These are phyloP conservation scores for Platichthys stellatus DNA, from an alignment of 2,113 vertebrate species.

Conservation along the genomic window DNA sequence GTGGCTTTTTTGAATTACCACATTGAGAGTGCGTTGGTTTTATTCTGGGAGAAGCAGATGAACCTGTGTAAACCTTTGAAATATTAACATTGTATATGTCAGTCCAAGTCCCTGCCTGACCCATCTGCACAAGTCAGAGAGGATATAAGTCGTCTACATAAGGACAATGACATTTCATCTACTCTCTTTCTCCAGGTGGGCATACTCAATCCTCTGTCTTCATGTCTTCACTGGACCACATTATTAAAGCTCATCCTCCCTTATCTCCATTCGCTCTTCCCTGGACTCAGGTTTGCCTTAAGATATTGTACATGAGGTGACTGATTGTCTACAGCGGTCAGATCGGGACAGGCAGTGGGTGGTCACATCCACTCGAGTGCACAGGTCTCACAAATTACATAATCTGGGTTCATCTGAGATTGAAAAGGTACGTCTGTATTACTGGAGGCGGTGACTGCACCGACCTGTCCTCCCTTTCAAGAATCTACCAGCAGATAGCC, in stretches of 20 bases:
- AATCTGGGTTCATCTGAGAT: conserved; percentile 50
- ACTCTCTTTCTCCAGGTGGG: conserved; percentile 36
- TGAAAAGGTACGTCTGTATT: conserved; percentile 17
- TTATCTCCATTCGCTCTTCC: conserved; percentile 29
- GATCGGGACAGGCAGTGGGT: conserved; percentile 31
- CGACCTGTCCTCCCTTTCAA: not conserved
- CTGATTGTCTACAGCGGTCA: conserved; percentile 26
- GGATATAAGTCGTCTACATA: conserved; percentile 44
- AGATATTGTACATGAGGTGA: conserved; percentile 42
- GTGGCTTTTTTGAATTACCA: not conserved
- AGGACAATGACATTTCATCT: conserved; percentile 53
- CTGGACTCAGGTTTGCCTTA: conserved; percentile 10
- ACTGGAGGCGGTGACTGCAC: not conserved
- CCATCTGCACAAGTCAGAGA: conserved; percentile 41
- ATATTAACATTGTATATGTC: conserved; percentile 33
- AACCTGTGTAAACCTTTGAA: conserved; percentile 41
- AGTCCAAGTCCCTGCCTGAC: conserved; percentile 35
- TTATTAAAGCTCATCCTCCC: conserved; percentile 34
- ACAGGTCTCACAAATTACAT: conserved; percentile 22
- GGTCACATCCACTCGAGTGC: conserved; percentile 26
- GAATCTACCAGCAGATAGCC: not conserved
- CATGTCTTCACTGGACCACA: conserved; percentile 31
- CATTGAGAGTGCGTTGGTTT: not conserved
- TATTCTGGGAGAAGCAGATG: conserved; percentile 12
- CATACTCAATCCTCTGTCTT: conserved; percentile 25